phyloP scores from a whole-genome alignment of 2,113 vertebrate genomes.

The Heliornis fulica region DNA sequence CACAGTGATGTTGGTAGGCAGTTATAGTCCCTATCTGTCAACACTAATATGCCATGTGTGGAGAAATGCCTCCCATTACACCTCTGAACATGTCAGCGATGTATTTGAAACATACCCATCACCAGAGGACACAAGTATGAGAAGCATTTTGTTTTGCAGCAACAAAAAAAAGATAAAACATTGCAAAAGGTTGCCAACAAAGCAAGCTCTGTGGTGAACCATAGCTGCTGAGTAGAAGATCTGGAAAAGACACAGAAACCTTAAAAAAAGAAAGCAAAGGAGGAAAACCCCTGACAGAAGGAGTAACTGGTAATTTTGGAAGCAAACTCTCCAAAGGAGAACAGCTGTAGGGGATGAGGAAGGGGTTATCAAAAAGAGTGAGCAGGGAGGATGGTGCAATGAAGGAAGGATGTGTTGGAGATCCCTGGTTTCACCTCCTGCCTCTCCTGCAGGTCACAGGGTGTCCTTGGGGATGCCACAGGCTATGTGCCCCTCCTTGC shows the following conservation, averaged over 20 bases:
- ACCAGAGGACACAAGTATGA: neutral
- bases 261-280: neutral
- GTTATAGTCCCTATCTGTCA: neutral
- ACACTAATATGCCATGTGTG: neutral
- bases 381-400: neutral
- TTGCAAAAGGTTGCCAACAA: neutral
- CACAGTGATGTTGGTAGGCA: neutral
- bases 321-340: neutral
- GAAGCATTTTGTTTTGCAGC: neutral
- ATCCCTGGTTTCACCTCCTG: neutral
- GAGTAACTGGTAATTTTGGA: neutral
- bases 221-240: neutral
- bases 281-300: neutral
- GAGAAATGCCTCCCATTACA: neutral
- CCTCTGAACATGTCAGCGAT: fast-evolving
- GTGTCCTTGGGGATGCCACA: neutral
- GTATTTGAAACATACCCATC: neutral
- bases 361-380: neutral
- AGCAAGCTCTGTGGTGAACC: neutral
- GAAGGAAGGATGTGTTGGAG: neutral
- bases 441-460: neutral
- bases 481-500: neutral
- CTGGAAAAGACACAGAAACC: neutral
- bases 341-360: neutral
- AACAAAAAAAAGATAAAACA: neutral